Evolutionary conservation across 2,797 vertebrate species (phyloP), one percentile per base, ranked within the genome.

Genomic region (Galago senegalensis): DNA sequence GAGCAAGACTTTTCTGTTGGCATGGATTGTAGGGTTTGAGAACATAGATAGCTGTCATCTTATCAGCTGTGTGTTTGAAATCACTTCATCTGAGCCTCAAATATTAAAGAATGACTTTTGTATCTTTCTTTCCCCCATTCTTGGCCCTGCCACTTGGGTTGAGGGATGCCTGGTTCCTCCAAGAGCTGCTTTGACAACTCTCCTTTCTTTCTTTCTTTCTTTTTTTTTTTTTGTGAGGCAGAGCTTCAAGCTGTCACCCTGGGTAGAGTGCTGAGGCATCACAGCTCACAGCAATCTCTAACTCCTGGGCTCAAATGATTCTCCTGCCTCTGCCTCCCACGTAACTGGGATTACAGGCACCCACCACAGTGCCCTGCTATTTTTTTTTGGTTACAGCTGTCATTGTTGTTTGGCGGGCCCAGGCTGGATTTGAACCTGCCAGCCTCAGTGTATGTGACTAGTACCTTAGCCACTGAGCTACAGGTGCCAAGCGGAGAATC

Each of bases 51-150:
- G 6, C 0, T 60, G 25, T 58, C 53, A 61, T 79, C 40, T 3
- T 20, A 7, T 37, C 0, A 0, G 49, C 12, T 3, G 11, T 31
- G 20, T 7, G 2, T 16, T n/a, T 31, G 34, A 53, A 53, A 31
- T n/a, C 20, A 1, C 40, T 27, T n/a, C 17, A 11, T 53, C 53
- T 16, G 46, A 40, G 80, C 58, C 37, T 75, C 65, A 4, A 0
- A 0, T 29, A 61, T 73, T 40, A 9, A n/a, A 75, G 34, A 14
- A 75, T 27, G 37, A 2, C 23, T 65, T n/a, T 63, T 34, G 1
- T 29, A 2, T 65, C 56, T 73, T 58, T 73, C 7, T 56, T n/a
- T 46, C 58, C 40, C 27, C n/a, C 46, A 2, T 14, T 29, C n/a
- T 27, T 56, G 61, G 31, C 31, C 53, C n/a, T 0, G 0, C 13